Percentiles rank a stretch among this genome's conserved stretches.
These are phyloP conservation scores for Hyppa rectilinea DNA, from an alignment of 2,888 invertebrate species.

Conservation along the genomic window DNA sequence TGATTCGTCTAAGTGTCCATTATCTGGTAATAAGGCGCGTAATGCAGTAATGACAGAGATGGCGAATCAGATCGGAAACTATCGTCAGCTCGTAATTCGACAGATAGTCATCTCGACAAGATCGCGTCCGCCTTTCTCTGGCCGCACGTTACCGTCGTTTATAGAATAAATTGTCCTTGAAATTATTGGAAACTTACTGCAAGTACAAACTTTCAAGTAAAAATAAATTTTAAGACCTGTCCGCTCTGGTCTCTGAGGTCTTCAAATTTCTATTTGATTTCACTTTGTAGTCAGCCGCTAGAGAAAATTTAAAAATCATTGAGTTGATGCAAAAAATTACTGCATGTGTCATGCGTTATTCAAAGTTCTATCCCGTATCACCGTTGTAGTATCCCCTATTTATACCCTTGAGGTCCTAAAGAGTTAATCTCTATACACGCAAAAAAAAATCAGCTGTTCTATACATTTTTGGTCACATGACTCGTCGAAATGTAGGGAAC, in stretches of 20 bases:
- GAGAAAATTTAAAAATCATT: slow-evolving; percentile 9
- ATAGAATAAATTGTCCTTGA: slow-evolving; percentile 67
- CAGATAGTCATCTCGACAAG: slow-evolving; percentile 65
- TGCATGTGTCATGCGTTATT: no score
- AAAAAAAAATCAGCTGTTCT: no score
- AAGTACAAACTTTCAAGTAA: slow-evolving; percentile 39
- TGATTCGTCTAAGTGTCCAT: slow-evolving; percentile 52
- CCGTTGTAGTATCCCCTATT: no score
- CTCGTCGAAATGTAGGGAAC: no score
- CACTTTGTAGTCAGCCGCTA: background rate
- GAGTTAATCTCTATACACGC: no score
- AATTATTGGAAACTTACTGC: slow-evolving; percentile 62
- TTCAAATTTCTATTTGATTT: slow-evolving; percentile 11
- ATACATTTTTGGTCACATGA: no score
- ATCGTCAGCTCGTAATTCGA: slow-evolving; percentile 61
- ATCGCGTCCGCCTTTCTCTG: slow-evolving; percentile 67
- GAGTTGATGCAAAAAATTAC: background rate
- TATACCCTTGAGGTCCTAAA: no score
- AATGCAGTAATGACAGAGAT: slow-evolving; percentile 64
- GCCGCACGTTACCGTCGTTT: slow-evolving; percentile 59
- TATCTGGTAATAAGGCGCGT: slow-evolving; percentile 60
- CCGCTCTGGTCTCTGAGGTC: slow-evolving; percentile 11
- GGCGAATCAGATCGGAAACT: slow-evolving; percentile 71
- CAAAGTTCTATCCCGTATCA: background rate
- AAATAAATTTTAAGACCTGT: no score